A percentile compares a stretch with the other conserved stretches of the same genome.
These are phyloP conservation scores for Gambelia wislizenii DNA, from an alignment of 2,797 vertebrate species.

Conservation along the genomic window DNA sequence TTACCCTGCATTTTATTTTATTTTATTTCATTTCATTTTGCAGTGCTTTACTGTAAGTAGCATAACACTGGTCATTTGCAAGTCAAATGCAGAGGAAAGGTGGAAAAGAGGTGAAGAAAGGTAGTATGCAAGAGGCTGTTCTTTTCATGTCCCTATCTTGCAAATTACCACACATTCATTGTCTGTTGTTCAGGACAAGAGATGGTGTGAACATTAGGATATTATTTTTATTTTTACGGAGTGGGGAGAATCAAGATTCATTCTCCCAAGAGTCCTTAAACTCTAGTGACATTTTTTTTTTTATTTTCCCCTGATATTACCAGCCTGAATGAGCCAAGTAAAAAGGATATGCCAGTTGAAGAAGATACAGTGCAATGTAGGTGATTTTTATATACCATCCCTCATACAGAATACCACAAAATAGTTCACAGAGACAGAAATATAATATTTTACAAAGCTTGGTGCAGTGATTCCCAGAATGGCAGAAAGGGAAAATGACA, in stretches of 20 bases:
- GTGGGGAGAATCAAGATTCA: slow-evolving; percentile 72
- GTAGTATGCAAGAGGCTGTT: slow-evolving; percentile 60
- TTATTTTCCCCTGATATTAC: slow-evolving; percentile 57
- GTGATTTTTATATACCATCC: slow-evolving; percentile 78
- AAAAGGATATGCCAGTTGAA: slow-evolving; percentile 77
- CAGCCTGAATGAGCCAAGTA: slow-evolving; percentile 69
- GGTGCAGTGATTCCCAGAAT: slow-evolving; percentile 73
- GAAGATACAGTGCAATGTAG: slow-evolving; percentile 76
- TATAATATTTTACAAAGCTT: slow-evolving; percentile 77
- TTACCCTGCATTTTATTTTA: slow-evolving; percentile 51
- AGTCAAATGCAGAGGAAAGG: slow-evolving; percentile 63
- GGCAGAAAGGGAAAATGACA: slow-evolving; percentile 76
- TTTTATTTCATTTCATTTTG: slow-evolving; percentile 7
- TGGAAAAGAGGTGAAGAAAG: slow-evolving; percentile 50
- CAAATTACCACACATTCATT: slow-evolving; percentile 60
- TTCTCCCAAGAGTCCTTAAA: slow-evolving; percentile 74
- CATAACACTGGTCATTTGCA: slow-evolving; percentile 71
- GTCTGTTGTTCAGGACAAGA: slow-evolving; percentile 67
- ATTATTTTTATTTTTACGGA: slow-evolving; percentile 63
- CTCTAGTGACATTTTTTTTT: slow-evolving; percentile 64
- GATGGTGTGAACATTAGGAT: slow-evolving; percentile 74
- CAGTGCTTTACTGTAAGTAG: slow-evolving; percentile 48
- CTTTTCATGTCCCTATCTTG: slow-evolving; percentile 63
- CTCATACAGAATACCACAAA: slow-evolving; percentile 77
- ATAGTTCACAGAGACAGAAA: slow-evolving; percentile 76